Evolutionary conservation across 2,113 vertebrate species (phyloP), one percentile per base, ranked within the genome.

Genomic region (Myodes glareolus): DNA sequence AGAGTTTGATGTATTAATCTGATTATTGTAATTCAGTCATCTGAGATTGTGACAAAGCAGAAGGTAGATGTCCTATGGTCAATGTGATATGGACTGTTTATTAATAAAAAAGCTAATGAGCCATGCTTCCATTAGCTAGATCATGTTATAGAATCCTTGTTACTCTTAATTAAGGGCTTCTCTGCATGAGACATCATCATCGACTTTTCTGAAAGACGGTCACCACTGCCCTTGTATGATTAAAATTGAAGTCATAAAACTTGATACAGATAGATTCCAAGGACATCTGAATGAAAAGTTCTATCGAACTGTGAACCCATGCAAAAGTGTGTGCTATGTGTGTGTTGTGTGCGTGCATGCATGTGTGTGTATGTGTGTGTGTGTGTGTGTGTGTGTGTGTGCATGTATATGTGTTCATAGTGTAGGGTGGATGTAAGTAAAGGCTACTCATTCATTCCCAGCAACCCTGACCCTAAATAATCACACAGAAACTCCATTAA

Each of bases 201-300:
- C 52, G n/a, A 39, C 52, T 93, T 68, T 87, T 27, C 91, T 73
- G 13, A 94, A 94, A 93, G 36, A 89, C 7, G 45, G 33, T 55
- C 21, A 47, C 81, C 81, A 42, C 33, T 52, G 67, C 67, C 84
- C 31, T 87, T 82, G 14, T 77, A 52, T 42, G n/a, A 73, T n/a
- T 93, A 96, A 87, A 94, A 88, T 90, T 52, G 93, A 97, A 94
- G 77, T 95, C 92, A 95, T 29, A 94, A 92, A 94, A 96, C 85
- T 11, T 25, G 45, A 89, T 78, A 21, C 10, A 81, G 73, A 86
- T 67, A 65, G 72, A 94, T 58, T 91, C 93, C 91, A 98, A 96
- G 92, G 94, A 91, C 92, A 95, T n/a, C 31, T 63, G 65, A 88
- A 85, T n/a, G 42, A 4, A 73, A 93, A 96, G 2, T 80, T 61